Evolutionary conservation across 2,888 invertebrate species (phyloP), one percentile per base, ranked within the genome.

Genomic region (Leistus spinibarbis): DNA sequence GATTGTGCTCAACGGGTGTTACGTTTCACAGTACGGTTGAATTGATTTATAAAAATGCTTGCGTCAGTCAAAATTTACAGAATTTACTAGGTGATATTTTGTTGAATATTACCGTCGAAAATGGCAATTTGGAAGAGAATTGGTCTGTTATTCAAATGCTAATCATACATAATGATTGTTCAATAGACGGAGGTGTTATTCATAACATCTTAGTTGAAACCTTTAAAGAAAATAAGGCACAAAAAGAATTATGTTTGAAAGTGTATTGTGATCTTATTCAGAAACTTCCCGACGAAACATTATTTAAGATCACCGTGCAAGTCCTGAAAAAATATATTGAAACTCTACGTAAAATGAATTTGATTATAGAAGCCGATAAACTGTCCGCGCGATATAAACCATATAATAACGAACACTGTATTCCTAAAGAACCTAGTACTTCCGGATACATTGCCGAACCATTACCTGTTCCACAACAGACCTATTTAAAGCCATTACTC

Each of bases 1-100:
- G 54, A 7, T 63, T 75, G 19, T 64, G 69, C 27, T 54, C 27
- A 23, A 63, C 69, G 9, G 69, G 69, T 7, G 20, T 68, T 24
- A 75, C 75, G 20, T 75, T 69, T 69, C 22, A 75, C 27, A 63
- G 64, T 20, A 64, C 63, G 5, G 69, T 75, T 13, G 75, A 75
- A 56, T 7, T 75, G 9, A 67, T 75, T 3, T 75, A 54, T 63
- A 68, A 54, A 54, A 75, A 60, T 63, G 63, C 75, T 2, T 53
- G 63, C 24, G 75, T 75, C 16, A 1, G 23, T n/a, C 3, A 17
- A 24, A 24, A 40, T 17, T 20, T 64, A 16, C 13, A 24, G 5
- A 23, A 75, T 63, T 24, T 69, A 4, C 22, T 75, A 4, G 54
- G 54, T 13, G 75, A 75, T 56, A 75, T 75, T 27, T 53, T 75